A percentile compares a stretch with the other conserved stretches of the same genome.
These are phyloP conservation scores for Percina caprodes DNA, from an alignment of 2,113 vertebrate genomes.

Conservation along the genomic window DNA sequence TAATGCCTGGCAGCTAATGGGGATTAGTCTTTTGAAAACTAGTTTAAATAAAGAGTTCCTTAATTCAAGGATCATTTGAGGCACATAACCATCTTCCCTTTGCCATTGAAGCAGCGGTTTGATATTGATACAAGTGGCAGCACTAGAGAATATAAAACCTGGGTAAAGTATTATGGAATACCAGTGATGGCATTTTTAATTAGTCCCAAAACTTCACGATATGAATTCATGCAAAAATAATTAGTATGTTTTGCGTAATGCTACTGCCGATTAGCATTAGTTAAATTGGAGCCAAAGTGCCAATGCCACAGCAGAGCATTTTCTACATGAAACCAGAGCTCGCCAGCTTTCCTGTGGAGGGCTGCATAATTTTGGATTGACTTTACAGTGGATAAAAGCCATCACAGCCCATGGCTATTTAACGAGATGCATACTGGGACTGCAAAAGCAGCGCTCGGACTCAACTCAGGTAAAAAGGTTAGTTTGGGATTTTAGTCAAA, in stretches of 20 bases:
- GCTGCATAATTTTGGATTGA: neutral
- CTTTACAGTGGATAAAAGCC: neutral
- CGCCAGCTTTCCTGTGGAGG: neutral
- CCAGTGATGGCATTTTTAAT: conserved; percentile 24
- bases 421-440: neutral
- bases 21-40: no score
- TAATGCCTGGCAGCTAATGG: neutral
- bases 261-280: neutral
- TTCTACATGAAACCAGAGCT: neutral
- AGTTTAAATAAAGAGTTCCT: neutral
- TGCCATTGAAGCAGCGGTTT: neutral
- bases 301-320: no score
- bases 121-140: neutral
- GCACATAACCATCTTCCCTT: neutral
- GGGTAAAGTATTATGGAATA: neutral
- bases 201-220: conserved; percentile 30
- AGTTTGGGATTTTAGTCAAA: neutral
- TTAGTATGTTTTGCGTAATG: conserved; percentile 3
- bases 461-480: neutral
- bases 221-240: conserved; percentile 19
- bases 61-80: neutral
- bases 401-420: no score
- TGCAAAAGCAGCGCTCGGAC: neutral
- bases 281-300: neutral
- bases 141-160: neutral